phyloP scores from a whole-genome alignment of 2,888 invertebrate species.

The Linnaemya vulpina region DNA sequence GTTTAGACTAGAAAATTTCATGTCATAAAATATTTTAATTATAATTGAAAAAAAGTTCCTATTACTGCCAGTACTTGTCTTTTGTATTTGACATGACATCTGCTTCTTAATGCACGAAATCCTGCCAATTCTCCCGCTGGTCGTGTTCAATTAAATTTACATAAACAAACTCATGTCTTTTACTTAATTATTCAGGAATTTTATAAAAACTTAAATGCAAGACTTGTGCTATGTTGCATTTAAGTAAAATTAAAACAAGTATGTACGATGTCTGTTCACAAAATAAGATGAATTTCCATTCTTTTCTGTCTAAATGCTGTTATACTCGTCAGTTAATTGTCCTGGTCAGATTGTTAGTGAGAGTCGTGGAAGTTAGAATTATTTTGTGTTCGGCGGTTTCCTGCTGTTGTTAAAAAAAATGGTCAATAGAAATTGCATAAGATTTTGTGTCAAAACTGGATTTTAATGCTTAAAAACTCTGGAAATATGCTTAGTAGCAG shows the following conservation, averaged over 20 bases:
- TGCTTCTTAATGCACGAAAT: neutral
- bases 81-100: neutral
- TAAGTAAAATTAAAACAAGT: neutral
- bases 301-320: no score
- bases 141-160: conserved; percentile 32
- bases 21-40: neutral
- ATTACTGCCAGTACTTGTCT: neutral
- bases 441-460: no score
- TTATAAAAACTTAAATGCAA: neutral
- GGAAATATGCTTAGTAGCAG: no score
- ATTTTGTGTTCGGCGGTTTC: no score
- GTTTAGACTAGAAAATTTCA: neutral
- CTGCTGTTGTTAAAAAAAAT: no score
- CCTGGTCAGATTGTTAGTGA: no score
- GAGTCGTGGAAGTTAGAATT: no score
- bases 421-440: no score
- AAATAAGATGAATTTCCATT: no score
- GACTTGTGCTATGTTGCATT: neutral
- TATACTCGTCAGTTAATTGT: no score
- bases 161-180: neutral
- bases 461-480: no score
- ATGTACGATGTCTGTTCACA: no score
- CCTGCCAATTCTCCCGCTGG: conserved; percentile 51
- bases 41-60: neutral
- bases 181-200: neutral